Conservation (phyloP, 2,113 vertebrate species). For the Sinocyclocheilus maitianheensis region DNA sequence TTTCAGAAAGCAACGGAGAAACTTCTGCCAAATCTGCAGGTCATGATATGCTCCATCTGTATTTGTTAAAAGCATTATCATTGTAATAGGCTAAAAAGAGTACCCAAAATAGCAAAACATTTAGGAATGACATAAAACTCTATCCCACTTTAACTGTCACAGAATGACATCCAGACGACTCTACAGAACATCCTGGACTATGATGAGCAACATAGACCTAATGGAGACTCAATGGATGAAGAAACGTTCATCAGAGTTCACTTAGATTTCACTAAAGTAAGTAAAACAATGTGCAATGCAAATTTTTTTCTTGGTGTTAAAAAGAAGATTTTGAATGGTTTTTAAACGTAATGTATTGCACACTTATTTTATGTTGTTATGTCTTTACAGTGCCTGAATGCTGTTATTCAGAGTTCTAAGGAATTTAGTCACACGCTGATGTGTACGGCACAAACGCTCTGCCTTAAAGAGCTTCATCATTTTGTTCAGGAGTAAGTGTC, state of each 20-base stretch:
- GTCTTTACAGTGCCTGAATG: constrained; percentile 56
- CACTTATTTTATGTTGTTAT: neutral
- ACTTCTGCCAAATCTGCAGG: constrained; percentile 53
- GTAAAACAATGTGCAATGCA: neutral
- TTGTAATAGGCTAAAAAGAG: neutral
- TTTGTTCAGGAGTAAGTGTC: constrained; percentile 62
- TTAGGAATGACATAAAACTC: neutral
- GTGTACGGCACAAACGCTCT: constrained; percentile 34
- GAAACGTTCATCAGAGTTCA: constrained; percentile 60
- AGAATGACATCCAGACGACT: constrained; percentile 25
- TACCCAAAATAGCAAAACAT: neutral
- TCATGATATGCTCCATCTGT: constrained; percentile 31
- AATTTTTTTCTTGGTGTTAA: neutral
- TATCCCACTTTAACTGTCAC: neutral
- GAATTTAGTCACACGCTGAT: constrained; percentile 38
- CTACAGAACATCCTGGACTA: constrained; percentile 43
- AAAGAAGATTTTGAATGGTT: neutral
- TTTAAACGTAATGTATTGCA: neutral
- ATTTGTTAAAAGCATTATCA: neutral
- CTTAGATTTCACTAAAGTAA: constrained; percentile 68
- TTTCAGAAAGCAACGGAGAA: constrained; percentile 44
- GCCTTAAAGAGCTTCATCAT: constrained; percentile 58
- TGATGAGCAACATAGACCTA: neutral
- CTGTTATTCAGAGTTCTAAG: neutral
- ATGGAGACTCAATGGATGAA: neutral